Base-by-base conservation (phyloP, 2,113 vertebrate genomes). In the Anarrhichthys ocellatus region DNA sequence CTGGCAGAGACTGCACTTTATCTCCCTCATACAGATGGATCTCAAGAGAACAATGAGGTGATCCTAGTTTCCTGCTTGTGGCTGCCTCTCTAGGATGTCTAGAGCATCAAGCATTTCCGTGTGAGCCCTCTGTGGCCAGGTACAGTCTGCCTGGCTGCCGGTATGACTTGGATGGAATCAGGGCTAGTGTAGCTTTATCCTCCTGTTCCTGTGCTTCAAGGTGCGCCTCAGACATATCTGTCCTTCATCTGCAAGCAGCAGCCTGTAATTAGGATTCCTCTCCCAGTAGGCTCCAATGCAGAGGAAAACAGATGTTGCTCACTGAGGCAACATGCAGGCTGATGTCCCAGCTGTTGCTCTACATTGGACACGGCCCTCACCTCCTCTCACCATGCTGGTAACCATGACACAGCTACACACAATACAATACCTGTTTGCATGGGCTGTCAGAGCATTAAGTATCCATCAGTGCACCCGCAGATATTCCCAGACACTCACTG, bases 211-310 rank as follows among this genome's bases (percentile, higher is more conserved):
- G 76, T 81, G 78, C 89, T 88, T 82, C 85, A 84, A 9, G 20
- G 81, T 75, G 77, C 84, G 84, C 78, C 90, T 88, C 85, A 93
- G 92, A 93, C 91, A 90, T 90, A 88, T 81, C 90, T 83, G 89
- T 92, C 88, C 85, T 91, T 92, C 91, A 86, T 93, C 86, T 90
- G 88, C 89, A 84, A 80, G 88, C 82, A 87, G 90, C 89, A 89
- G 92, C 90, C 93, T 93, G 90, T 95, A 94, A 95, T 95, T 95
- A 94, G 89, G 92, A 93, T 94, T 93, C 93, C 88, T 83, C 87
- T 93, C 91, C 84, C 94, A 92, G 94, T 87, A 90, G 93, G 93
- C 85, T 83, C 74, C 46, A 42, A 78, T 86, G 29, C 88, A 77
- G 73, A 91, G 87, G 90, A 95, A 94, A 95, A 87, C 95, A 95